Evolutionary conservation across 1,140 invertebrate genomes (phyloP), one percentile per base, ranked within the genome.

Genomic region (Drosophila jambulina): DNA sequence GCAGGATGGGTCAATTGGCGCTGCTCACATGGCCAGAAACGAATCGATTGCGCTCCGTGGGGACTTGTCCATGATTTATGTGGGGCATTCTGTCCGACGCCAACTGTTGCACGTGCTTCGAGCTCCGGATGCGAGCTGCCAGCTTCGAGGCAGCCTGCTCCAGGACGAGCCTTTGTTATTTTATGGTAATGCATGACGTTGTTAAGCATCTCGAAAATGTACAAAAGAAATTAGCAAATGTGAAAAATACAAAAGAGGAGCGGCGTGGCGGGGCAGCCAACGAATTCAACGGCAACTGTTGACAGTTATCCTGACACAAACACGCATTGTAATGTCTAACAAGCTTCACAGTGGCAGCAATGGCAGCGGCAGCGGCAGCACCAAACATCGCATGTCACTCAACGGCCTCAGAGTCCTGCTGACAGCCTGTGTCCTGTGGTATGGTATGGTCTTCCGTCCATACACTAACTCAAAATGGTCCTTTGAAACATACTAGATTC

Each of bases 261-360:
- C 53, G 25, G 34, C 42, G 32, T 21, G 45, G 57, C 43, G 62
- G 45, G 36, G 49, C 36, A 65, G 49, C 40, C 38, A 68, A 56
- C 58, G 45, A 68, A 56, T 77, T 76, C 74, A 76, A 65, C 71
- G 51, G 78, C 85, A 74, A 88, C 85, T 85, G 85, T 85, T 90
- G 85, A 85, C 85, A 88, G 85, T 88, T 85, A 88, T 88, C 85
- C 85, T 90, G 85, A 90, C 85, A 90, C 67, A 90, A 90, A 88
- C 85, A 90, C 85, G 85, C 84, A 88, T 87, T 87, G 84, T 88
- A 83, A 88, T 84, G 85, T 88, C 85, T 88, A 90, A 88, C 85
- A 88, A 88, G 85, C 85, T 71, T 76, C 81, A 84, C 80, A 86
- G 67, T 59, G 23, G 60, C 62, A 69, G 58, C 32, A 43, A 34